Evolutionary conservation across 2,797 vertebrate genomes (phyloP).

Genomic region (Peromyscus attwateri): DNA sequence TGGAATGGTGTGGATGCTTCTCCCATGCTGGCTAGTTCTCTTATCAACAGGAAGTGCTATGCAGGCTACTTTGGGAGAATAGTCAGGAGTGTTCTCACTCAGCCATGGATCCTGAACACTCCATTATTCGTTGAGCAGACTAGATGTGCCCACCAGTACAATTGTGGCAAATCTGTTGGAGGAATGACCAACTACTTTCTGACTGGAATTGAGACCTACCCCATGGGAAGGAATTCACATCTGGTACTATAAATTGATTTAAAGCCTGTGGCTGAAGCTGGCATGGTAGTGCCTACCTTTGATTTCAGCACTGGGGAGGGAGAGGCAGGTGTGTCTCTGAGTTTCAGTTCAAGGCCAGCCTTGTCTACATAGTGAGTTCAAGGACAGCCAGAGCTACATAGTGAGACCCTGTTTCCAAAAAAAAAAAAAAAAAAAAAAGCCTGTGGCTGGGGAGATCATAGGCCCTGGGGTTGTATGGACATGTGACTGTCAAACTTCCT

Average conservation of each 20-base stretch:
- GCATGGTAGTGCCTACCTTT: background rate
- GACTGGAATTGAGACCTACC: background rate
- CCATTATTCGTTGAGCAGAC: background rate
- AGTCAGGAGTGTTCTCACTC: background rate
- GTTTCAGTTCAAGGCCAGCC: background rate
- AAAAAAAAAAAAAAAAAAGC: too few species aligned
- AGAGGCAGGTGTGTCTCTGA: background rate
- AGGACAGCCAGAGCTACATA: background rate
- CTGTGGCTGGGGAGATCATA: background rate
- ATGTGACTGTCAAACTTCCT: background rate
- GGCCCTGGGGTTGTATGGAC: background rate
- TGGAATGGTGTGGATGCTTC: background rate
- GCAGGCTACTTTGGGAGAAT: background rate
- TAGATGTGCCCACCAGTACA: background rate
- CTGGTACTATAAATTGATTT: background rate
- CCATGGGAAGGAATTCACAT: background rate
- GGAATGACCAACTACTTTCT: background rate
- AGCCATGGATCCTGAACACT: background rate
- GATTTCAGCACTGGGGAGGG: background rate
- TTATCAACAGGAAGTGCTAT: background rate
- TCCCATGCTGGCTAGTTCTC: background rate
- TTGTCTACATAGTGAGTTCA: background rate
- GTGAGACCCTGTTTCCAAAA: background rate
- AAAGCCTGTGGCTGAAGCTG: background rate
- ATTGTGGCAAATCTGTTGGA: background rate